Evolutionary conservation across 2,113 vertebrate species (phyloP).

Genomic region (Cricetomys ansorgei): DNA sequence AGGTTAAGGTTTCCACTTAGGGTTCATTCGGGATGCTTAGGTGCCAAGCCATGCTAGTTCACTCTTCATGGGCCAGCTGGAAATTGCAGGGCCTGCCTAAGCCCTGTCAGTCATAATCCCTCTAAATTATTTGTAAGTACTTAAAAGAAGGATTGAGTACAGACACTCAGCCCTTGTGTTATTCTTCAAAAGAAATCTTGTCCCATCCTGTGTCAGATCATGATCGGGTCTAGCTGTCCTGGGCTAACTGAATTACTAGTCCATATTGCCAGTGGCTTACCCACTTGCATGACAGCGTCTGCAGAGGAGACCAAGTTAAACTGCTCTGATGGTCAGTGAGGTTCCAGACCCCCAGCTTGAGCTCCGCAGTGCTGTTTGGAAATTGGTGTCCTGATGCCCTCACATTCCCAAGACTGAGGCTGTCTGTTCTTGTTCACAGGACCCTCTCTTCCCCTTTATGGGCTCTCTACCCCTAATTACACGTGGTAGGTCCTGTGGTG

Average conservation of each 20-base stretch:
- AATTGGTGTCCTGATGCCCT: neutral
- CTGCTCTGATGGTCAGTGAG: neutral
- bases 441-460: neutral
- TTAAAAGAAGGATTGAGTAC: neutral
- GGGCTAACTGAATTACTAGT: neutral
- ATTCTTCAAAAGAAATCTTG: neutral
- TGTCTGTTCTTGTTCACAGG: neutral
- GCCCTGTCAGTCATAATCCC: neutral
- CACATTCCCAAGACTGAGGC: neutral
- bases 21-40: neutral
- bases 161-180: neutral
- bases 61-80: neutral
- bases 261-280: neutral
- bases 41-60: neutral
- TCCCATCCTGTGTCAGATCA: neutral
- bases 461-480: rapidly evolving
- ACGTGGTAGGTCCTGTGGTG: neutral
- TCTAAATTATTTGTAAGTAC: neutral
- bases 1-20: neutral
- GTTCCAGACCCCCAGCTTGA: neutral
- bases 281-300: neutral
- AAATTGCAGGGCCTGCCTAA: neutral
- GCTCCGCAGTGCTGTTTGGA: neutral
- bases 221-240: neutral
- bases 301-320: neutral